Base-by-base conservation (phyloP, 2,797 vertebrate genomes). In the Schizopygopsis malacanthus region DNA sequence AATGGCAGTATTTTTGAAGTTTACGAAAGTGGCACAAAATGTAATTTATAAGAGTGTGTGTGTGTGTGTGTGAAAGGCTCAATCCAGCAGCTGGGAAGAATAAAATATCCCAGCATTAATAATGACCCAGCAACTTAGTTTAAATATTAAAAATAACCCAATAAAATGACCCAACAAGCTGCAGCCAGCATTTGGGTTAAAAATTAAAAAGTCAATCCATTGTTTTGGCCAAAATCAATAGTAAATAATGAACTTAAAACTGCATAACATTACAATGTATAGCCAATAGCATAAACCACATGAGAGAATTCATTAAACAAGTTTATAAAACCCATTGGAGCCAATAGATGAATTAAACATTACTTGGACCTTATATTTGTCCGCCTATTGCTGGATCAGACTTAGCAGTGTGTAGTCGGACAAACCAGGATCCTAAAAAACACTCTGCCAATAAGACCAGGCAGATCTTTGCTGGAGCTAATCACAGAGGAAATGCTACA, bases 401-500 rank as follows among this genome's bases (percentile, higher is more conserved):
- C 13, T 39, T 28, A 47, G 6, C 16, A 10, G 33, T 47, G 70
- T 63, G 52, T 16, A 52, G 73, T 76, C 50, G n/a, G 76, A 79
- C 67, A 39, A 18, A 25, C 63, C 73, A 78, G 82, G 33, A 78
- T 54, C 41, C 63, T 69, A 43, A 75, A 78, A 61, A 41, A 69
- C 12, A 6, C 45, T 83, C 75, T 52, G 43, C 70, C 54, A 83
- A 76, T 83, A 76, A 83, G 56, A 54, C 56, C 2, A 6, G 43
- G 72, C 72, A 41, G 52, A 6, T 16, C 33, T 77, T 77, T 77
- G 52, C 75, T 33, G 47, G 37, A 84, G 83, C 54, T 83, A 59
- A 83, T 73, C 70, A 63, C 70, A 81, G 61, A 80, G 81, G 78
- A 72, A 82, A 61, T 72, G 45, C 52, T 72, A 67, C 11, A 4